Conservation (phyloP, 1,140 invertebrate genomes). For the Acromyrmex echinatior region DNA sequence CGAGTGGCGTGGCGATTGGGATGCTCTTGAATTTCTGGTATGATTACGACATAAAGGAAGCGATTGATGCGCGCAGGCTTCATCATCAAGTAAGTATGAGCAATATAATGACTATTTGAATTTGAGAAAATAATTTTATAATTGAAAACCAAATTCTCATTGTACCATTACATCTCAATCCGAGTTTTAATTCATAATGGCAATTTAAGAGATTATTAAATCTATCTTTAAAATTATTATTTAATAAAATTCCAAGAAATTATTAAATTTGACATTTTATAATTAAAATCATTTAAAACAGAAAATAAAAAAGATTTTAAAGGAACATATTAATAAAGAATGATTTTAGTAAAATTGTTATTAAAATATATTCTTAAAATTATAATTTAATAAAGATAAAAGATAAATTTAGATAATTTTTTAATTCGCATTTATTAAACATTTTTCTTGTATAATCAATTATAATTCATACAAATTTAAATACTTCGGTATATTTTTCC, state of each 20-base stretch:
- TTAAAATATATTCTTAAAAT: neutral
- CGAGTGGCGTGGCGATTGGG: constrained; percentile 92
- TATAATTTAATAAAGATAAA: neutral
- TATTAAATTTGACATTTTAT: neutral
- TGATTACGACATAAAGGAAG: constrained; percentile 80
- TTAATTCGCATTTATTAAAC: neutral
- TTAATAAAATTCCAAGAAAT: neutral
- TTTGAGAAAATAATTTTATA: neutral
- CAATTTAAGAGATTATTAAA: neutral
- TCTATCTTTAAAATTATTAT: neutral
- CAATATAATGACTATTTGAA: neutral
- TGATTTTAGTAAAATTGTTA: neutral
- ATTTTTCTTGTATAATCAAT: neutral
- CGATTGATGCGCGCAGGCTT: constrained; percentile 80
- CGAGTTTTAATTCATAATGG: neutral
- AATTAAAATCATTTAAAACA: neutral
- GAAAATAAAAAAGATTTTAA: neutral
- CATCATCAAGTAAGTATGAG: constrained; percentile 83
- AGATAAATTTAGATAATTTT: neutral
- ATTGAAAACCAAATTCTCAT: neutral
- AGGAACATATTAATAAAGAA: neutral
- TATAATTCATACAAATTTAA: neutral
- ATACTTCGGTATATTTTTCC: neutral
- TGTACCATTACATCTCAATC: neutral
- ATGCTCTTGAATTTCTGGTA: constrained; percentile 83